Base-by-base conservation (phyloP, 2,113 vertebrate species). In the Theropithecus gelada region DNA sequence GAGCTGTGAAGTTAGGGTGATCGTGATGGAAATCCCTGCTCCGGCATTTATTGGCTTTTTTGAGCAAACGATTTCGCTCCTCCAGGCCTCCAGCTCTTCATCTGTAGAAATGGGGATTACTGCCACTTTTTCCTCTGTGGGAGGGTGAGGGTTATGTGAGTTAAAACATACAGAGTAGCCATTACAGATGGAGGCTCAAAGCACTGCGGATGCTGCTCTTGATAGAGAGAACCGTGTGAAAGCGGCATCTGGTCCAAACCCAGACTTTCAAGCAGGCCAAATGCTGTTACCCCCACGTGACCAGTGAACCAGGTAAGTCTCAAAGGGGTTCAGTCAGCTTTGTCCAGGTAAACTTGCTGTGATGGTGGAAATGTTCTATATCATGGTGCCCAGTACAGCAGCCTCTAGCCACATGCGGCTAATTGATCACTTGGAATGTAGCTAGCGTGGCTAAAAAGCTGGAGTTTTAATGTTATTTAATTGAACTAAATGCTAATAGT, bases 361-460 rank as follows among this genome's bases (percentile, higher is more conserved):
- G 17, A 32, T 13, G 14, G 30, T 45, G 32, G 73, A 64, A 82
- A 57, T 4, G 6, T 48, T 50, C 23, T 70, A 0, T 25, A 6
- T 52, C 57, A 27, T 35, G 14, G 30, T 17, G 1, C n/a, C 16
- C n/a, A n/a, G 4, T 0, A 6, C 7, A 14, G 52, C 9, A 57
- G 13, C 10, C 86, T 64, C 43, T 55, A 45, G 64, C 17, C 57
- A 55, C 8, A 1, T 7, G 30, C 20, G 6, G 23, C 25, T 73
- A 32, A 43, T 16, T 22, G 38, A 32, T 55, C 64, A 38, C 40
- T 48, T 22, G 45, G 57, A 64, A 59, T 32, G 43, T 6, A 64
- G 50, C 64, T 17, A 32, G 16, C 2, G 8, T 83, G 40, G 52
- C n/a, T 81, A 64, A 70, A 59, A 30, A 79, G 23, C 5, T 30